A percentile compares a stretch with the other conserved stretches of the same genome.
Evolutionary conservation across 1,140 invertebrate species (phyloP).

Genomic region (Batillaria attramentaria): DNA sequence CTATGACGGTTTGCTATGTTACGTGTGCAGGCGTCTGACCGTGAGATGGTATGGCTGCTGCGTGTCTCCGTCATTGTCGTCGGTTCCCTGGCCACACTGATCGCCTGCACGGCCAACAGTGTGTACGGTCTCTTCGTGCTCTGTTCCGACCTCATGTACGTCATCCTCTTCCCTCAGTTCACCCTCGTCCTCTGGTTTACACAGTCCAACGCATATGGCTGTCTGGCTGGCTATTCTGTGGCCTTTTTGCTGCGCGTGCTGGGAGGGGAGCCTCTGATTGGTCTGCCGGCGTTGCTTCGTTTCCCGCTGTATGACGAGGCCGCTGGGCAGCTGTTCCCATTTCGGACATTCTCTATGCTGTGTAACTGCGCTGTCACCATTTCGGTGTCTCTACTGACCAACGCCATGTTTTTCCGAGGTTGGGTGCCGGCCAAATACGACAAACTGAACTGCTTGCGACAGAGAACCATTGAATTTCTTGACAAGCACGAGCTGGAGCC

Average conservation of each 20-base stretch:
- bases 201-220: slow-evolving; percentile 93
- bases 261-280: slow-evolving; percentile 88
- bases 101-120: slow-evolving; percentile 50
- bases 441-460: slow-evolving; percentile 25
- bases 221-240: slow-evolving; percentile 83
- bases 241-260: slow-evolving; percentile 86
- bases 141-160: slow-evolving; percentile 58
- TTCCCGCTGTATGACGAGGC: slow-evolving; percentile 87
- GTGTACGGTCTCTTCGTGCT: slow-evolving; percentile 58
- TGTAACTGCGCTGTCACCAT: slow-evolving; percentile 43
- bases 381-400: slow-evolving; percentile 45
- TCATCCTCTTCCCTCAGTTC: slow-evolving; percentile 58
- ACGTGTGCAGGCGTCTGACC: slow-evolving; percentile 53
- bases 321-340: slow-evolving; percentile 61
- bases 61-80: slow-evolving; percentile 45
- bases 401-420: slow-evolving; percentile 43
- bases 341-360: slow-evolving; percentile 58
- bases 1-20: no score
- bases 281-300: slow-evolving; percentile 84
- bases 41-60: slow-evolving; percentile 57
- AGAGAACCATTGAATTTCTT: slow-evolving; percentile 21
- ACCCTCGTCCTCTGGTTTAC: slow-evolving; percentile 47
- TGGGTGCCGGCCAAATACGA: slow-evolving; percentile 36
- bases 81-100: slow-evolving; percentile 50
- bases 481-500: background rate